Conservation (phyloP, 2,113 vertebrate genomes). For the Vulpes lagopus region DNA sequence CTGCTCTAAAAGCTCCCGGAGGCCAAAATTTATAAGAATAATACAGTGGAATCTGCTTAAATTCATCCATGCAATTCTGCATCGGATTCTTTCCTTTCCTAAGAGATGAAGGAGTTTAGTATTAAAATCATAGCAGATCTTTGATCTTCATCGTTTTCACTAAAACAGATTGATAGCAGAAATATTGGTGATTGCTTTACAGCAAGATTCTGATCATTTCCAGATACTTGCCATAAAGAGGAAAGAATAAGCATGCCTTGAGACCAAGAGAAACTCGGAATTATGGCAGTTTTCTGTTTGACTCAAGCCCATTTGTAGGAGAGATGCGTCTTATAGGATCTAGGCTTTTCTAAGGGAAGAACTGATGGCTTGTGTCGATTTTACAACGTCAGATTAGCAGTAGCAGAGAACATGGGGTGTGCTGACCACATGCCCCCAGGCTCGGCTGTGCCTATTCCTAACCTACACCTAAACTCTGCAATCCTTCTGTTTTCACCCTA, state of each 20-base stretch:
- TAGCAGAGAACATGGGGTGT: not conserved
- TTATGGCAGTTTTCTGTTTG: not conserved
- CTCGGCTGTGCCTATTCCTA: no score
- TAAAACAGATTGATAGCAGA: not conserved
- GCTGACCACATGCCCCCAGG: not conserved
- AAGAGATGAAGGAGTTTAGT: not conserved
- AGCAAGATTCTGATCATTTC: not conserved
- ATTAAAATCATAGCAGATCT: not conserved
- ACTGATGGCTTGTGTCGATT: not conserved
- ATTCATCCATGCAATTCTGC: not conserved
- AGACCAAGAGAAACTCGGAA: not conserved
- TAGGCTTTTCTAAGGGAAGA: not conserved
- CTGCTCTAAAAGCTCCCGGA: not conserved
- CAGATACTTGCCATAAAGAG: not conserved
- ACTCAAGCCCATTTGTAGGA: not conserved
- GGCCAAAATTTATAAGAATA: slow-evolving; percentile 19
- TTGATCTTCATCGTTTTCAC: not conserved
- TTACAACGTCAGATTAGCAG: not conserved
- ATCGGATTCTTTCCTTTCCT: not conserved
- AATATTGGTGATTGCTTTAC: not conserved
- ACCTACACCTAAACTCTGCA: not conserved
- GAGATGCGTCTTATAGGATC: not conserved
- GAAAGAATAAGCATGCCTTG: not conserved
- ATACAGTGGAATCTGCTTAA: not conserved
- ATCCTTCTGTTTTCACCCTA: slow-evolving; percentile 61